Percentiles rank a stretch among this genome's conserved stretches.
These are phyloP conservation scores for Brachyptera risi DNA, from an alignment of 2,888 invertebrate species.

Conservation along the genomic window DNA sequence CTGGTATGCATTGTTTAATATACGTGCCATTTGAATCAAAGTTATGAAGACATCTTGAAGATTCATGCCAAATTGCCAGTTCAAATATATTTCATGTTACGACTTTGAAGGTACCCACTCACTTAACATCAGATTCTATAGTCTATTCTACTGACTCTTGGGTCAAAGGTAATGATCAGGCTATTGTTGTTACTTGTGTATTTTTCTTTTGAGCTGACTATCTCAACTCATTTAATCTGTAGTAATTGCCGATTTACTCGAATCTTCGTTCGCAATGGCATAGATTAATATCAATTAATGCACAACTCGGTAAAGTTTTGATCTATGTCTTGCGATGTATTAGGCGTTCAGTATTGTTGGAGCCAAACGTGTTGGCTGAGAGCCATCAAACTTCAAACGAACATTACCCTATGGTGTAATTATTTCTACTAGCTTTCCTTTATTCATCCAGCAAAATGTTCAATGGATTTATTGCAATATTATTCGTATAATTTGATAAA, in stretches of 20 bases:
- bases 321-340: background rate
- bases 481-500: no score
- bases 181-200: no score
- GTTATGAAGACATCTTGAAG: background rate
- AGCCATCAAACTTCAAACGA: constrained; percentile 15
- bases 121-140: no score
- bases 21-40: no score
- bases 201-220: no score
- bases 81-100: no score
- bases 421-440: background rate
- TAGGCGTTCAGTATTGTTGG: constrained; percentile 1
- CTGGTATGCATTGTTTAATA: no score
- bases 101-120: no score
- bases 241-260: background rate
- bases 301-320: background rate
- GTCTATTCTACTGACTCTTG: no score
- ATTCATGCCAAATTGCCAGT: background rate
- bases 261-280: background rate
- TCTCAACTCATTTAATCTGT: no score
- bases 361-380: constrained; percentile 1
- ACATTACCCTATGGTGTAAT: constrained; percentile 7
- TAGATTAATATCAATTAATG: constrained; percentile 6
- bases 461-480: no score
- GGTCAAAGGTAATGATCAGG: no score
- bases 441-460: constrained; percentile 9